Percentiles rank a stretch among this genome's conserved stretches.
phyloP scores from a whole-genome alignment of 2,888 invertebrate genomes.

The Blomia tropicalis region DNA sequence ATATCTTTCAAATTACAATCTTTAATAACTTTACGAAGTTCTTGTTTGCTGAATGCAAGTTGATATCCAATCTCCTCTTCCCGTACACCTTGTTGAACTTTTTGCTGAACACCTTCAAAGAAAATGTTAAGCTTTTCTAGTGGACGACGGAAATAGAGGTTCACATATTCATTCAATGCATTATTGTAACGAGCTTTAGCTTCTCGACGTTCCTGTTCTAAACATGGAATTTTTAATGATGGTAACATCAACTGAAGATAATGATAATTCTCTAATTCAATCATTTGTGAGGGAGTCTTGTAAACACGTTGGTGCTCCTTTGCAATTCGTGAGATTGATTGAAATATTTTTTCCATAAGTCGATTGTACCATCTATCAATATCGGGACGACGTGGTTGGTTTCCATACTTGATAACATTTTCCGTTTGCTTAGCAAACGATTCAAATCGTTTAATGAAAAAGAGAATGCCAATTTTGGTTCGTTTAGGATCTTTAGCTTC shows the following conservation, averaged over 20 bases:
- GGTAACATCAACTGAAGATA: conserved; percentile 69
- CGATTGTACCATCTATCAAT: conserved; percentile 77
- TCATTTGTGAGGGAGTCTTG: conserved; percentile 78
- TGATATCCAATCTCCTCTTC: conserved; percentile 95
- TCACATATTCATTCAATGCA: conserved; percentile 75
- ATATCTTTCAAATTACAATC: conserved; percentile 77
- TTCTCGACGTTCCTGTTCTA: conserved; percentile 74
- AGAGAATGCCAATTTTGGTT: conserved; percentile 70
- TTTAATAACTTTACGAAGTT: conserved; percentile 78
- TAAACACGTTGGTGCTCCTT: conserved; percentile 49
- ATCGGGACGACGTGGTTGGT: conserved; percentile 70
- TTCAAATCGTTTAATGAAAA: conserved; percentile 77
- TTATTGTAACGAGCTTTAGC: conserved; percentile 77
- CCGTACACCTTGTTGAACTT: conserved; percentile 81
- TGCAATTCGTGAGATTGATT: conserved; percentile 59
- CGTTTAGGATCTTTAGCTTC: conserved; percentile 57
- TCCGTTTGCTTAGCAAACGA: conserved; percentile 73
- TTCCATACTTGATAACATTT: conserved; percentile 58
- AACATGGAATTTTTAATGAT: conserved; percentile 68
- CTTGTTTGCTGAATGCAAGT: conserved; percentile 89
- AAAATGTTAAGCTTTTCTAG: conserved; percentile 82
- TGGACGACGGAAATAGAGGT: conserved; percentile 80
- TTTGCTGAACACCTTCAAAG: conserved; percentile 88
- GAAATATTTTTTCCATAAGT: conserved; percentile 64
- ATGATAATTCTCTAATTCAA: conserved; percentile 92